Evolutionary conservation across 2,113 vertebrate genomes (phyloP), one percentile per base, ranked within the genome.

Genomic region (Hydrolagus affinis): DNA sequence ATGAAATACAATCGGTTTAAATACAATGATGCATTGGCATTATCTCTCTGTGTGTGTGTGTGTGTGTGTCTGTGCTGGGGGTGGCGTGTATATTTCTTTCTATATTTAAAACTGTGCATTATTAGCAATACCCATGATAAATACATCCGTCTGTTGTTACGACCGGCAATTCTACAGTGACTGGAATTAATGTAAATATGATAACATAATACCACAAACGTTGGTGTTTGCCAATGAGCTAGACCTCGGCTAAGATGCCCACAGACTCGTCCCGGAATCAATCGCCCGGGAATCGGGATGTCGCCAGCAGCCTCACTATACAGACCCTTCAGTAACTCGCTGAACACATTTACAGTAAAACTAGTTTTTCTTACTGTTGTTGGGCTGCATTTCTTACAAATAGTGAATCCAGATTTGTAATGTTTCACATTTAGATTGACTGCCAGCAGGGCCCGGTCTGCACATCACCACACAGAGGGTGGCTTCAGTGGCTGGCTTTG

Each of bases 181-280:
- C 78, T 28, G 78, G 19, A 68, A 83, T 62, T 66, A 83, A 68
- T 66, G 32, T 75, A 75, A 44, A 75, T 66, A 80, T 11, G 12
- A 80, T 80, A 60, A 80, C 21, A 80, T 80, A 17, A 28, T 28
- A 68, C 66, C 14, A 83, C 25, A 19, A 3, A 30, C 9, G 25
- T 62, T 83, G 78, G 62, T 60, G 30, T 83, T 83, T 83, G 21
- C 64, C 15, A 32, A 28, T 83, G 60, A 9, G 62, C 15, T 68
- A 10, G 23, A 32, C 44, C 44, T 44, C 44, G 10, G 28, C 62
- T 11, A 25, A 21, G 78, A 62, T 66, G 62, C 25, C 62, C 30
- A 32, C 60, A 62, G 78, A 66, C 15, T 83, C 15, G 23, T 66
- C 66, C 78, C 78, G 66, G 62, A 68, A 83, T 68, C 14, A 4